Conservation (phyloP, 2,797 vertebrate genomes). For the Ptychadena robeensis region DNA sequence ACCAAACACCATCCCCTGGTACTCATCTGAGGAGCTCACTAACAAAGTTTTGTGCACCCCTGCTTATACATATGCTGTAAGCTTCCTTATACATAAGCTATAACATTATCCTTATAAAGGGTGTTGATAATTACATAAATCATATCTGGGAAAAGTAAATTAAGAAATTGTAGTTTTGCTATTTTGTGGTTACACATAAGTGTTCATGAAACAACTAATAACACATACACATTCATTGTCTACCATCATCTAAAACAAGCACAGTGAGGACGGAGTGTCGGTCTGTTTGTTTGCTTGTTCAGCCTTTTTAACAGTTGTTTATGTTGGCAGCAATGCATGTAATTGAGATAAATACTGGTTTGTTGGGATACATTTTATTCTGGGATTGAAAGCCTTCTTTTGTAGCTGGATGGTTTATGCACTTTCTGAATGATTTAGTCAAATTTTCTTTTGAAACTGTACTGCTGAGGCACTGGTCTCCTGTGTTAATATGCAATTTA, state of each 20-base stretch:
- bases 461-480: constrained; percentile 32
- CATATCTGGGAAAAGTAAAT: too few species aligned
- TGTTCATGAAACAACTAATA: background rate
- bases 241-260: constrained; percentile 4
- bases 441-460: constrained; percentile 42
- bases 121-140: too few species aligned
- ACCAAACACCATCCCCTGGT: too few species aligned
- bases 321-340: constrained; percentile 63
- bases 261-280: constrained; percentile 1
- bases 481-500: constrained; percentile 43
- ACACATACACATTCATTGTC: background rate
- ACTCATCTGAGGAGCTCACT: too few species aligned
- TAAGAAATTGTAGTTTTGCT: too few species aligned
- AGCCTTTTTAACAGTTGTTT: constrained; percentile 67
- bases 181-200: background rate
- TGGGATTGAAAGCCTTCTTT: constrained; percentile 52
- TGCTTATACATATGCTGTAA: too few species aligned
- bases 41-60: too few species aligned
- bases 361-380: constrained; percentile 39
- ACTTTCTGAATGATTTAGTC: constrained; percentile 55
- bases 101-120: too few species aligned
- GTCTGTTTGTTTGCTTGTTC: constrained; percentile 46
- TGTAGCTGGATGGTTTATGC: constrained; percentile 46
- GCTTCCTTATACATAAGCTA: too few species aligned
- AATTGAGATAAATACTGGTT: constrained; percentile 66